phyloP scores from a whole-genome alignment of 2,888 invertebrate genomes.

The Drosophila testacea region DNA sequence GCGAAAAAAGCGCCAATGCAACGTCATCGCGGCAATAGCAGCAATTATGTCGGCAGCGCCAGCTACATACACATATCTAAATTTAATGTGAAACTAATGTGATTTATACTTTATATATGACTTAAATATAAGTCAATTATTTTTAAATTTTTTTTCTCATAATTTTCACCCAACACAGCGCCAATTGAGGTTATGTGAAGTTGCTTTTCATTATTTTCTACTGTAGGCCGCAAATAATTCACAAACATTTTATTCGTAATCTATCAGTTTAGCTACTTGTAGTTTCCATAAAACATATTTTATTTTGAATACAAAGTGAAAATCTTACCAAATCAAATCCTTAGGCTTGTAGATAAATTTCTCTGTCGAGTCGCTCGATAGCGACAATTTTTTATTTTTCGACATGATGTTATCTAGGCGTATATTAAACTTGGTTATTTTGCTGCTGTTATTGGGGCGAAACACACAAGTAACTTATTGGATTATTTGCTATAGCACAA shows the following conservation, averaged over 20 bases:
- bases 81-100: neutral
- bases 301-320: neutral
- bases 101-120: slow-evolving; percentile 1
- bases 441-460: slow-evolving; percentile 65
- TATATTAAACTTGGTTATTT: slow-evolving; percentile 83
- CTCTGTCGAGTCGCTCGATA: slow-evolving; percentile 79
- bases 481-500: slow-evolving; percentile 34
- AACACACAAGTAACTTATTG: slow-evolving; percentile 39
- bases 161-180: slow-evolving; percentile 46
- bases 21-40: slow-evolving; percentile 47
- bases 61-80: neutral
- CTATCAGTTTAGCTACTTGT: slow-evolving; percentile 3
- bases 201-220: slow-evolving; percentile 17
- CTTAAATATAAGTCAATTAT: slow-evolving; percentile 37
- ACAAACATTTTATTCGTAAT: slow-evolving; percentile 13
- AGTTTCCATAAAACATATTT: slow-evolving; percentile 12
- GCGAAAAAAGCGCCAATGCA: slow-evolving; percentile 80
- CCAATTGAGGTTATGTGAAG: slow-evolving; percentile 67
- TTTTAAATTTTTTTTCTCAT: slow-evolving; percentile 40
- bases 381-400: slow-evolving; percentile 83
- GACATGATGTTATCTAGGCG: slow-evolving; percentile 83
- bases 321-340: slow-evolving; percentile 83
- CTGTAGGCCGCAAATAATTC: slow-evolving; percentile 13
- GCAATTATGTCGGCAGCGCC: neutral
- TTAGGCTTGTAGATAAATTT: slow-evolving; percentile 83